Evolutionary conservation across 2,888 invertebrate species (phyloP), one percentile per base, ranked within the genome.

Genomic region (Drosophila monieri): DNA sequence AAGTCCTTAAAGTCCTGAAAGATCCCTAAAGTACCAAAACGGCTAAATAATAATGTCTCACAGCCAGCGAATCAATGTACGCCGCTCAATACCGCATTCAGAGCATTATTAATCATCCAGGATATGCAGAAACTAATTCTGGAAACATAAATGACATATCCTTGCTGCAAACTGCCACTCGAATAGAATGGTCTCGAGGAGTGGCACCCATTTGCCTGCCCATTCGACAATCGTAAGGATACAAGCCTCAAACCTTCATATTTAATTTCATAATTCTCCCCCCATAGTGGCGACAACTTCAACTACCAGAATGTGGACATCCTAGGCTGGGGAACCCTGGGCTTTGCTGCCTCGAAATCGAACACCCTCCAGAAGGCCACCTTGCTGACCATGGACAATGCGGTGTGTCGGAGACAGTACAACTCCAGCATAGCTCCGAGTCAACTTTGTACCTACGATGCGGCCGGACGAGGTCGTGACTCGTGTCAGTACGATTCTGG

Each of bases 181-280:
- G 59, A 0, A 93, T 94, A 0, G 65, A 71, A 4, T 94, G 92
- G 84, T 93, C 90, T 12, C 78, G 91, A 0, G 90, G 92, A 48
- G 93, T 94, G 12, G 94, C 94, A 0, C 94, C 94, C 0, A 93
- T 92, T 57, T 95, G 94, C 80, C 89, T 95, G 32, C 94, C 94
- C 0, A 93, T 94, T 69, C 80, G 89, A 39, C 91, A 91, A 65
- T 75, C 69, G 65, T 78, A 48, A 72, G 77, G 61, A 4, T 6
- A 35, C 0, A 0, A 9, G 3, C 1, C 6, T 18, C 4, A 4
- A 18, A 1, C 15, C 1, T 27, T 9, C 9, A 12, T 10, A 1
- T 14, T 3, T 4, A 3, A 2, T 47, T 8, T 0, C 18, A 5
- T 43, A 21, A 9, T 12, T 6, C 12, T 30, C 18, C 12, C 8